Base-by-base conservation (phyloP, 2,797 vertebrate species). In the Choloepus didactylus region DNA sequence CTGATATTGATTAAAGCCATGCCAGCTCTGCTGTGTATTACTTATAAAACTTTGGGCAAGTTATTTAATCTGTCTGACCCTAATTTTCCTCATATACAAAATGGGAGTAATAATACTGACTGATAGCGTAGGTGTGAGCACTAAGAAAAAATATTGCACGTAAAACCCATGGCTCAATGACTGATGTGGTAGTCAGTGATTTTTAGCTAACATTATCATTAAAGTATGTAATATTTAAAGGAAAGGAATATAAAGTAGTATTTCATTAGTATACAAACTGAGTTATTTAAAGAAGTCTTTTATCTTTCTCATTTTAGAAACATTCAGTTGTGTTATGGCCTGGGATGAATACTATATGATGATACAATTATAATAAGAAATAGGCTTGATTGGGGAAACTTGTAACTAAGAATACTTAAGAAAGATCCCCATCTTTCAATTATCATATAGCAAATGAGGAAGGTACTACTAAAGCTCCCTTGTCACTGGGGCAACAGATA, bases 131-230 rank as follows among this genome's bases (percentile, higher is more conserved):
- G 25, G 25, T 86, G 12, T 81, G 46, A 54, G 10, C 21, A 83
- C 62, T 87, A 27, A 73, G 41, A 60, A 94, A 67, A 84, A 16
- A 70, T 83, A 46, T 7, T 91, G 6, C 92, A 60, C 3, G 0
- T 80, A 41, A 90, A 85, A 23, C 15, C 27, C 3, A 1, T 93
- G 56, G 21, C 62, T 91, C 85, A 83, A 79, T 92, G 66, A 69
- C 54, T 81, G 18, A 84, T 27, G 6, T 54, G 44, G 14, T 67
- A 60, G 23, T 85, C 67, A n/a, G 5, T 79, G 19, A 14, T 87
- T 89, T 96, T 93, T 85, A 93, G 44, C 67, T 96, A 72, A 69
- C 25, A 59, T 90, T 92, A 66, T 76, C 41, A 8, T 87, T 93
- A 96, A 94, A 76, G 31, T 35, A 41, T 73, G 2, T 91, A 31